A percentile compares a stretch with the other conserved stretches of the same genome.
Conservation (phyloP, 2,888 invertebrate species). For the Encarsia formosa region DNA sequence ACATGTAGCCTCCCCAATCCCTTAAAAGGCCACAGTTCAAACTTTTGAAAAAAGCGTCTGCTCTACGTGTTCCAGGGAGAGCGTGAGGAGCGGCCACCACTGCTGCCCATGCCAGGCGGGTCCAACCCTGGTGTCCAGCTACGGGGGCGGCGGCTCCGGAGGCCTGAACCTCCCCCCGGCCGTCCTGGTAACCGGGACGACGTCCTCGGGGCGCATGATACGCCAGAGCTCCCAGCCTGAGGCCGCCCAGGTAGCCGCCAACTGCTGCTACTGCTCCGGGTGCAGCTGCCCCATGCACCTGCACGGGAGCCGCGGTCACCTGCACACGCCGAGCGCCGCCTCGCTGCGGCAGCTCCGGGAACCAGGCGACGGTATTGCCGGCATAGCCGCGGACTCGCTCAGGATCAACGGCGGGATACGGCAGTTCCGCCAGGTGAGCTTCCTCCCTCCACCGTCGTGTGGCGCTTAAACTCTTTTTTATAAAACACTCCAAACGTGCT, state of each 20-base stretch:
- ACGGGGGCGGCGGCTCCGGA: constrained; percentile 1
- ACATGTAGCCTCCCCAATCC: no score
- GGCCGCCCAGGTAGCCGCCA: constrained; percentile 59
- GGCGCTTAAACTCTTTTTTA: no score
- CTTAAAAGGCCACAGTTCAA: neutral
- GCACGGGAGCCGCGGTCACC: constrained; percentile 57
- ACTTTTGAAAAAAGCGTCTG: constrained; percentile 9
- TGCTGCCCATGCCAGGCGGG: constrained; percentile 62
- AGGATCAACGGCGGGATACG: constrained; percentile 95
- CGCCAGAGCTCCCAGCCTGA: constrained; percentile 86
- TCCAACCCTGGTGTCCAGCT: neutral
- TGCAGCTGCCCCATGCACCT: constrained; percentile 54
- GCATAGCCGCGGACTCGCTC: constrained; percentile 92
- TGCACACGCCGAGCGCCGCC: constrained; percentile 72
- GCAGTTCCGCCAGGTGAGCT: constrained; percentile 86
- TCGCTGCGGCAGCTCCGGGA: constrained; percentile 81
- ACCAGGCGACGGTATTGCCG: constrained; percentile 83
- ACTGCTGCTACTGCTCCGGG: constrained; percentile 49
- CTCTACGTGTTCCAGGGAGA: constrained; percentile 40
- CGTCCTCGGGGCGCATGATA: constrained; percentile 73
- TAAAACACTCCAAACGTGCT: neutral
- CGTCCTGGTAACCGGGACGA: constrained; percentile 67
- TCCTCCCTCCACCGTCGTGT: no score
- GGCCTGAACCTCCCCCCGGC: constrained; percentile 59
- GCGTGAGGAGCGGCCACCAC: constrained; percentile 48